A percentile compares a stretch with the other conserved stretches of the same genome.
Evolutionary conservation across 37 sponge, comb jelly and placozoan genomes (phyloP).

Genomic region (Aplysina aerophoba): DNA sequence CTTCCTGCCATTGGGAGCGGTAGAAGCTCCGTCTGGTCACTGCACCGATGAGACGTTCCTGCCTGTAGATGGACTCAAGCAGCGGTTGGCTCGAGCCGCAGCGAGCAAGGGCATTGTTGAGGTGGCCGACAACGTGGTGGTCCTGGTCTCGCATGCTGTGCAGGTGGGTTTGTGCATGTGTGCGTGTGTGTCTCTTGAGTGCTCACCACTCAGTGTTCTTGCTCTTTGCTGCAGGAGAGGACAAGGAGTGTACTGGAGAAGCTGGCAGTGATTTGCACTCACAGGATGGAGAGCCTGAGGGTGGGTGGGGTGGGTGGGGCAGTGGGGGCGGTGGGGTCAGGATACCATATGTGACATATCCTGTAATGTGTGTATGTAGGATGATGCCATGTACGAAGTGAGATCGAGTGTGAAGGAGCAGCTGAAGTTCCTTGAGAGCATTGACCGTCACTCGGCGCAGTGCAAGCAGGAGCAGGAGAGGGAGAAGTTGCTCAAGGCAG

Average conservation of each 20-base stretch:
- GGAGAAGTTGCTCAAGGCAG: constrained; percentile 75
- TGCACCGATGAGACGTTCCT: constrained; percentile 52
- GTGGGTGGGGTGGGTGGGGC: constrained; percentile 16
- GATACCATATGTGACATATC: background rate
- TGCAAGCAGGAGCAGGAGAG: constrained; percentile 76
- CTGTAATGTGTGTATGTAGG: constrained; percentile 57
- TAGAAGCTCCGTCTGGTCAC: constrained; percentile 11
- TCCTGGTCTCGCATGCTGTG: constrained; percentile 72
- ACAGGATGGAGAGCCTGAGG: constrained; percentile 71
- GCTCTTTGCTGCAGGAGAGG: constrained; percentile 47
- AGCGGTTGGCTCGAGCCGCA: constrained; percentile 35
- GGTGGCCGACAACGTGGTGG: constrained; percentile 48
- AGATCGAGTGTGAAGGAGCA: constrained; percentile 56
- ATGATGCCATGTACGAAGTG: constrained; percentile 50
- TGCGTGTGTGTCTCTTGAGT: background rate
- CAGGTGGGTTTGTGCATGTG: constrained; percentile 42
- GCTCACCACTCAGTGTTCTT: background rate
- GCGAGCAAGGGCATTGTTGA: constrained; percentile 55
- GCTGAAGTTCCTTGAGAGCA: constrained; percentile 72
- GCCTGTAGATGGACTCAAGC: constrained; percentile 18
- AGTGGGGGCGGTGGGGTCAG: background rate
- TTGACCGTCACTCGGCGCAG: constrained; percentile 57
- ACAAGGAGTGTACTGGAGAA: constrained; percentile 68
- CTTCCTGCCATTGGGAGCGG: constrained; percentile 55
- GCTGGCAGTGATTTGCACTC: constrained; percentile 69